Evolutionary conservation across 2,888 invertebrate genomes (phyloP).

Genomic region (Lepidocyrtinus sp.): DNA sequence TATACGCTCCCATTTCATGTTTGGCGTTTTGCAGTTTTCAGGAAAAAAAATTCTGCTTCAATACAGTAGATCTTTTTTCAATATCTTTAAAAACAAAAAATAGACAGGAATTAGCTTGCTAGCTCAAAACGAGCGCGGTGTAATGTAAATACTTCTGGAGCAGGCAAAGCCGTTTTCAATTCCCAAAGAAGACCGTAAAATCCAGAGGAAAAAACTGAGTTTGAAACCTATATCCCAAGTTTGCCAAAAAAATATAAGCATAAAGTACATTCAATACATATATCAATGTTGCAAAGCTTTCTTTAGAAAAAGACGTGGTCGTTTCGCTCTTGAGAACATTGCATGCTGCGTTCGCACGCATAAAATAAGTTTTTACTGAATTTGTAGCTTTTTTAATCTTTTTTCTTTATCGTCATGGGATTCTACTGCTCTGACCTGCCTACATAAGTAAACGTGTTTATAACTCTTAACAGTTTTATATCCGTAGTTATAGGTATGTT

Average conservation of each 20-base stretch:
- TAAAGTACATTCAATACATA: neutral
- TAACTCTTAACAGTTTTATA: neutral
- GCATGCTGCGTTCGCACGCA: too few relatives aligned
- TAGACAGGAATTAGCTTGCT: slow-evolving; percentile 23
- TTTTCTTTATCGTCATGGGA: neutral
- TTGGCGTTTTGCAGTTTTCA: neutral
- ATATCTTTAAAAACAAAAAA: neutral
- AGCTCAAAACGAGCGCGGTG: slow-evolving; percentile 5
- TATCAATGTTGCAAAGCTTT: neutral
- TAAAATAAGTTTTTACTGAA: neutral
- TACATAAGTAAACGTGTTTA: too few relatives aligned
- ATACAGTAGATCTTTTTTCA: too few relatives aligned
- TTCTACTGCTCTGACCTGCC: neutral
- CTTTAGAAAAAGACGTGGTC: neutral
- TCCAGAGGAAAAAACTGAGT: neutral
- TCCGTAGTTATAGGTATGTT: slow-evolving; percentile 15
- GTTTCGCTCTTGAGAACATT: too few relatives aligned
- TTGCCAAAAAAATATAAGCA: neutral
- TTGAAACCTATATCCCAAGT: neutral
- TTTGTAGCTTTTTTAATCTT: neutral
- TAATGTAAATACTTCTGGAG: slow-evolving; percentile 41
- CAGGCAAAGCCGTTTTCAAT: neutral
- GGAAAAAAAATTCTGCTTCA: too few relatives aligned
- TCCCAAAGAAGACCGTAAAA: slow-evolving; percentile 5
- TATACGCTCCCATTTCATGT: neutral